Conservation (phyloP, 2,113 vertebrate species). For the Patagioenas fasciata region DNA sequence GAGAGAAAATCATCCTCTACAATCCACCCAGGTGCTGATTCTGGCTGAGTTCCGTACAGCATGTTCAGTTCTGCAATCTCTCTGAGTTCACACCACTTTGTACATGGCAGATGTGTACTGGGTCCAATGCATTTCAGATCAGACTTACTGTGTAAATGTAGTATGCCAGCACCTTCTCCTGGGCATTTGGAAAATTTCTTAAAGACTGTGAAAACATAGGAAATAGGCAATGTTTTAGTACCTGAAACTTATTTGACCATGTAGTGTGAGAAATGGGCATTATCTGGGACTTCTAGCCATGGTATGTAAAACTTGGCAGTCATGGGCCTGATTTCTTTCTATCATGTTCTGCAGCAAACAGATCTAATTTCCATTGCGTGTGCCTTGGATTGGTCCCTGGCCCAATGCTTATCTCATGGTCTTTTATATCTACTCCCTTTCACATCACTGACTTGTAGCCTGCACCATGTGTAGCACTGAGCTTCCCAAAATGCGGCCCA, state of each 20-base stretch:
- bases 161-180: background rate
- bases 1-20: background rate
- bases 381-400: background rate
- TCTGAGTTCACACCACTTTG: background rate
- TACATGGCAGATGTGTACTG: fast-evolving
- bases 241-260: background rate
- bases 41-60: background rate
- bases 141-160: background rate
- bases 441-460: background rate
- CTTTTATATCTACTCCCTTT: background rate
- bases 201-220: background rate
- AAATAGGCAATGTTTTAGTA: background rate
- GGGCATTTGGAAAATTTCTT: background rate
- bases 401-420: background rate
- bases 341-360: background rate
- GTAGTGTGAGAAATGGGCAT: background rate
- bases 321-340: background rate
- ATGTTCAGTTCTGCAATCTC: background rate
- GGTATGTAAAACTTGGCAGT: background rate
- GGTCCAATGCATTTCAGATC: background rate
- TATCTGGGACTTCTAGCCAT: background rate
- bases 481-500: background rate
- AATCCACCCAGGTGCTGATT: background rate
- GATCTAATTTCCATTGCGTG: fast-evolving
- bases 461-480: background rate